Evolutionary conservation across 2,113 vertebrate species (phyloP).

Genomic region (Calyptommatus sinebrachiatus): DNA sequence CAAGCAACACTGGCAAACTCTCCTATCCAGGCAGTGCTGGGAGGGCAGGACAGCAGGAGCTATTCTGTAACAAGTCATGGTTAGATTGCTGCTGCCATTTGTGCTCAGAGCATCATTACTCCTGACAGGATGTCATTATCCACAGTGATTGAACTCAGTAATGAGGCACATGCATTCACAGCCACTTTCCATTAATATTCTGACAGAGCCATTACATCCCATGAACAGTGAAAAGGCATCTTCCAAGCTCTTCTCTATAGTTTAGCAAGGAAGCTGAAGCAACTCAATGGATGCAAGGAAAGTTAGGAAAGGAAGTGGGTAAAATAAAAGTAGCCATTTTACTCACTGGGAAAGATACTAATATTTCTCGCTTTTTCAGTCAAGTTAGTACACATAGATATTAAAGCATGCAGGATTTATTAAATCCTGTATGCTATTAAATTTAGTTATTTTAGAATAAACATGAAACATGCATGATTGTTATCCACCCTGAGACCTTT

Average conservation of each 20-base stretch:
- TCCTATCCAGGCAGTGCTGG: rapidly evolving
- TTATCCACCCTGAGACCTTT: too few species aligned
- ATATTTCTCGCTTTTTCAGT: not conserved
- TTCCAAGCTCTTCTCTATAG: slow-evolving; percentile 32
- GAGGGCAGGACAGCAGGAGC: rapidly evolving
- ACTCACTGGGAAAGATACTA: not conserved
- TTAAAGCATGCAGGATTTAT: not conserved
- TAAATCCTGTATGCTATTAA: too few species aligned
- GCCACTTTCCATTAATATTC: not conserved
- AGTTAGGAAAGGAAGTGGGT: not conserved
- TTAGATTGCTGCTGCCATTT: not conserved
- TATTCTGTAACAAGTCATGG: not conserved
- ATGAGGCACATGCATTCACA: not conserved
- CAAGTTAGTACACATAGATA: not conserved
- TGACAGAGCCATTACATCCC: not conserved
- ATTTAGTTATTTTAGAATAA: not conserved
- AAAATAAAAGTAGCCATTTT: not conserved
- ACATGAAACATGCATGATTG: too few species aligned
- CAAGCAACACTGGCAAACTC: not conserved
- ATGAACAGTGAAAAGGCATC: slow-evolving; percentile 23
- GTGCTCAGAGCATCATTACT: rapidly evolving
- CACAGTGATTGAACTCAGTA: rapidly evolving
- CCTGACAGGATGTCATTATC: not conserved
- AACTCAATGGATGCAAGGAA: slow-evolving; percentile 2
- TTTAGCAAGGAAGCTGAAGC: slow-evolving; percentile 28